Percentiles rank a stretch among this genome's conserved stretches.
These are phyloP conservation scores for Siniperca obscura DNA, from an alignment of 2,797 vertebrate species.

Conservation along the genomic window DNA sequence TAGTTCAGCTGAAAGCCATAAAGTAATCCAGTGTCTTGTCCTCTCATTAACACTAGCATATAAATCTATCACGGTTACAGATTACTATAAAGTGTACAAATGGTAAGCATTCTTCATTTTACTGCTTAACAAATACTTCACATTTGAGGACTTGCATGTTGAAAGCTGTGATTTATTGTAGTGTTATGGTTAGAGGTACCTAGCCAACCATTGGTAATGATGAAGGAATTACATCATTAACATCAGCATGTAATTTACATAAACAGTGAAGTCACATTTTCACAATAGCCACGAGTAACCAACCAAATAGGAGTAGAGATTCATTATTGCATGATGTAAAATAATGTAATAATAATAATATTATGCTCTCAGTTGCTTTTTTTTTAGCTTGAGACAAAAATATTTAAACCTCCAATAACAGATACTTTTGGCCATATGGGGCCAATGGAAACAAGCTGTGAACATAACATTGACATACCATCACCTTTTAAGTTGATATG, in stretches of 20 bases:
- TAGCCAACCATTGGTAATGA: constrained; percentile 11
- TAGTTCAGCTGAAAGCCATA: constrained; percentile 61
- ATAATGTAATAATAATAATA: not conserved
- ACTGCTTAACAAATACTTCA: constrained; percentile 33
- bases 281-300: not conserved
- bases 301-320: not conserved
- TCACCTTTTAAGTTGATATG: not conserved
- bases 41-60: constrained; percentile 44
- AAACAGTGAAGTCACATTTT: constrained; percentile 46
- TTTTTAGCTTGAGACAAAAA: not conserved
- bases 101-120: constrained; percentile 40
- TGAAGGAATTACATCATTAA: constrained; percentile 34
- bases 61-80: constrained; percentile 53
- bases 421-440: not conserved
- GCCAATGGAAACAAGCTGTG: not conserved
- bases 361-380: not conserved
- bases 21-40: constrained; percentile 56
- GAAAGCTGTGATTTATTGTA: constrained; percentile 36
- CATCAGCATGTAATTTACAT: constrained; percentile 25
- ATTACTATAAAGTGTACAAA: constrained; percentile 37
- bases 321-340: constrained; percentile 12
- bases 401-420: not conserved
- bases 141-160: constrained; percentile 9
- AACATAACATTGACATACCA: not conserved
- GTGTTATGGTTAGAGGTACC: constrained; percentile 10